Evolutionary conservation across 2,888 invertebrate species (phyloP).

Genomic region (Ophion slaviceki): DNA sequence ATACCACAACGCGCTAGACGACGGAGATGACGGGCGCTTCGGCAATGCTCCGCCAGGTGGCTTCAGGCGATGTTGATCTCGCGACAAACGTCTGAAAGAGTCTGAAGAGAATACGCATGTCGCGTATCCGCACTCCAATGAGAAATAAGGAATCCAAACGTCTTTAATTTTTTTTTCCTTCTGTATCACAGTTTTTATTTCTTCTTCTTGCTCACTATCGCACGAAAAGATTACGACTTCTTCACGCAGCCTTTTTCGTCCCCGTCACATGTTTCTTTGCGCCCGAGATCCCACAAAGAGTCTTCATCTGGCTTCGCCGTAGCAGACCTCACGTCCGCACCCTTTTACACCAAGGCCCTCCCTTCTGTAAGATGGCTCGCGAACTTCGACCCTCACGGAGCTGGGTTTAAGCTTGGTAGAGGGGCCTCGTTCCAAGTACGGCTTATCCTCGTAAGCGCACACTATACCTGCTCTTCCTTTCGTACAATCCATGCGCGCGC

Average conservation of each 20-base stretch:
- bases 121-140: no score
- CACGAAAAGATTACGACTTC: slow-evolving; percentile 57
- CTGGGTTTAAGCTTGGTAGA: slow-evolving; percentile 23
- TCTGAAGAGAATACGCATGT: no score
- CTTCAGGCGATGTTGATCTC: no score
- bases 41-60: neutral
- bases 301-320: slow-evolving; percentile 22
- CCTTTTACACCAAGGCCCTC: slow-evolving; percentile 35
- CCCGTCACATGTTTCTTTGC: slow-evolving; percentile 21
- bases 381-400: slow-evolving; percentile 41
- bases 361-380: slow-evolving; percentile 31
- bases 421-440: slow-evolving; percentile 1
- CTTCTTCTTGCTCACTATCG: neutral
- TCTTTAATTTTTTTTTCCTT: neutral
- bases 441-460: slow-evolving; percentile 40
- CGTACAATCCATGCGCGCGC: neutral
- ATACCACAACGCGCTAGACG: neutral
- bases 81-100: no score
- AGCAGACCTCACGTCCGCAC: slow-evolving; percentile 37
- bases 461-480: slow-evolving; percentile 30
- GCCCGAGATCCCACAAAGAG: slow-evolving; percentile 21
- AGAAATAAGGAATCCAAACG: neutral
- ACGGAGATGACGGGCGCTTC: neutral
- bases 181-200: neutral
- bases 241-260: slow-evolving; percentile 19